These are phyloP conservation scores for Sesia apiformis DNA, from an alignment of 2,888 invertebrate genomes.

Conservation along the genomic window DNA sequence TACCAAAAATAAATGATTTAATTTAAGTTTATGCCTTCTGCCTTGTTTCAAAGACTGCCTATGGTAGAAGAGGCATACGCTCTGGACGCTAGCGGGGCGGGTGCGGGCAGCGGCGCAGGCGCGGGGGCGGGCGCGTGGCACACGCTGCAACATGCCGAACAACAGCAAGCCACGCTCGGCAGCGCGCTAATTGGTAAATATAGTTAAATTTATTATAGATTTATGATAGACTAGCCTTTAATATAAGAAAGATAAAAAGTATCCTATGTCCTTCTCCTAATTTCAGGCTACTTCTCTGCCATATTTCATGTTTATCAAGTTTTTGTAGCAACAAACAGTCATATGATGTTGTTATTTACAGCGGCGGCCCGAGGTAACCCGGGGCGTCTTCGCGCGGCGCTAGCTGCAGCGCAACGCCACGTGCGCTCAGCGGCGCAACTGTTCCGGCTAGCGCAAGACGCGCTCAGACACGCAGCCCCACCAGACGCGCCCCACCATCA, in stretches of 20 bases:
- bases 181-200: constrained; percentile 80
- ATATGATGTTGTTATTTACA: constrained; percentile 10
- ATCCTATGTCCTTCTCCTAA: background rate
- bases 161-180: constrained; percentile 85
- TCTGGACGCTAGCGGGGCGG: constrained; percentile 35
- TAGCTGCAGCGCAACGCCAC: constrained; percentile 86
- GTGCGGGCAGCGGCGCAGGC: constrained; percentile 55
- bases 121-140: constrained; percentile 81
- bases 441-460: constrained; percentile 89
- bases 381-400: constrained; percentile 80
- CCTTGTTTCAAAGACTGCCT: constrained; percentile 70
- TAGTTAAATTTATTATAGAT: background rate
- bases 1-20: no score
- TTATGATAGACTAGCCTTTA: background rate
- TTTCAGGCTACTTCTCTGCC: background rate
- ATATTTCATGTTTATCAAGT: background rate
- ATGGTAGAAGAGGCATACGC: constrained; percentile 78
- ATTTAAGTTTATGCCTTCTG: no score
- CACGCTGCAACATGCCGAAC: constrained; percentile 85
- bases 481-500: constrained; percentile 83
- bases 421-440: constrained; percentile 89
- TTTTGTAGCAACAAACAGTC: no score
- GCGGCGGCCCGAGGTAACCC: constrained; percentile 77
- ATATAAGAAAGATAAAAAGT: no score
- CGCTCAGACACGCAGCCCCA: constrained; percentile 87